Percentiles rank a stretch among this genome's conserved stretches.
phyloP scores from a whole-genome alignment of 2,797 vertebrate genomes.

The Melanogrammus aeglefinus region DNA sequence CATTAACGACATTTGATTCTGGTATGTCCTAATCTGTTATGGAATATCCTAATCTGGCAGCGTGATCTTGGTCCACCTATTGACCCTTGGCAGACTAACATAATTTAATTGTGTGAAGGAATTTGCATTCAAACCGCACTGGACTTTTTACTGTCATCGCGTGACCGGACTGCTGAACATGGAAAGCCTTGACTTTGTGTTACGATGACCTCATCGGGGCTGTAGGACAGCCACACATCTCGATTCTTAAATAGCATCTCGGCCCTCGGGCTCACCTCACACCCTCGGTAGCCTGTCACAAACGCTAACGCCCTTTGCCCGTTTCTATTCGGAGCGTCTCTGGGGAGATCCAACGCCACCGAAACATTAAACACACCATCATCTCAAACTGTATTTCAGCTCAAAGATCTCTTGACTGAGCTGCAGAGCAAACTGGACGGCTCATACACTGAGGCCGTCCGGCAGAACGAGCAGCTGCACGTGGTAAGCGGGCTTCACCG shows the following conservation, averaged over 20 bases:
- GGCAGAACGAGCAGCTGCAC: conserved; percentile 98
- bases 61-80: not conserved
- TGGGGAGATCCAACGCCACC: conserved; percentile 21
- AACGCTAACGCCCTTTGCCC: not conserved
- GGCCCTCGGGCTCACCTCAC: conserved; percentile 1
- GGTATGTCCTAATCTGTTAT: not conserved
- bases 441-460: conserved; percentile 98
- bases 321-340: conserved; percentile 21
- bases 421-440: conserved; percentile 99
- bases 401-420: conserved; percentile 99
- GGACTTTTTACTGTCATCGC: not conserved
- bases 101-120: not conserved
- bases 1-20: not conserved
- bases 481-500: conserved; percentile 85
- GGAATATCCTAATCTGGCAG: not conserved
- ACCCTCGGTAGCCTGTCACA: not conserved
- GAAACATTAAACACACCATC: conserved; percentile 57
- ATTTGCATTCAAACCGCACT: not conserved
- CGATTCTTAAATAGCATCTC: conserved; percentile 7
- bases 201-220: not conserved
- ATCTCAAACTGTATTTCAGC: conserved; percentile 97
- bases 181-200: not conserved
- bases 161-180: not conserved
- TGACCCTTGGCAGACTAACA: not conserved
- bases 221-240: not conserved